Evolutionary conservation across 2,888 invertebrate species (phyloP).

Genomic region (Dermolepida albohirtum): DNA sequence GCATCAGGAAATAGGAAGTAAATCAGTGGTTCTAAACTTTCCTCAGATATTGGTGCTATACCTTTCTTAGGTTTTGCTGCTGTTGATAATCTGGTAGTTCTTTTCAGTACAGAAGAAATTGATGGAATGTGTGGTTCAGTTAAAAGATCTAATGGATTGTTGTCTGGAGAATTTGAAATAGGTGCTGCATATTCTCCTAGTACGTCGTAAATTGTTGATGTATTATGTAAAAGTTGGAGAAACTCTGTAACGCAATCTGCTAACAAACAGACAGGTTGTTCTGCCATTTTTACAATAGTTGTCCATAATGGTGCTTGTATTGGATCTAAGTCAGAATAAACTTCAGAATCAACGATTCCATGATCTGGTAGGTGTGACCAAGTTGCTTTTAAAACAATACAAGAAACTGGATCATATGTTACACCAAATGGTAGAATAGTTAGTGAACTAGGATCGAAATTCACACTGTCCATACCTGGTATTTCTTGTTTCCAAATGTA

Average conservation of each 20-base stretch:
- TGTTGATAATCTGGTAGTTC: slow-evolving; percentile 67
- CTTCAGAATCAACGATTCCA: slow-evolving; percentile 87
- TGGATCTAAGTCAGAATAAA: slow-evolving; percentile 90
- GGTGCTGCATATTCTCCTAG: slow-evolving; percentile 67
- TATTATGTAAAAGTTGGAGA: slow-evolving; percentile 73
- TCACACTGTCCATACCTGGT: slow-evolving; percentile 70
- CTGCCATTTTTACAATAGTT: slow-evolving; percentile 73
- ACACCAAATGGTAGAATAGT: slow-evolving; percentile 86
- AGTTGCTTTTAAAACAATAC: slow-evolving; percentile 81
- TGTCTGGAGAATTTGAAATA: slow-evolving; percentile 55
- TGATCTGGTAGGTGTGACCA: slow-evolving; percentile 91
- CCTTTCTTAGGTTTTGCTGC: slow-evolving; percentile 65
- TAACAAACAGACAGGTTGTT: slow-evolving; percentile 80
- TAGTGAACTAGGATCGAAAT: slow-evolving; percentile 67
- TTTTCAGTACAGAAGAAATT: slow-evolving; percentile 70
- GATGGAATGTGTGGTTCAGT: slow-evolving; percentile 82
- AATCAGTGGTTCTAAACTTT: slow-evolving; percentile 80
- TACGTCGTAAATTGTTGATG: slow-evolving; percentile 66
- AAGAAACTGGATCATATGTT: slow-evolving; percentile 82
- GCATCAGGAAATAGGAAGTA: slow-evolving; percentile 92
- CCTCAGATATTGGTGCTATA: slow-evolving; percentile 84
- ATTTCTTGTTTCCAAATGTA: slow-evolving; percentile 74
- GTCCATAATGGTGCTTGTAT: slow-evolving; percentile 84
- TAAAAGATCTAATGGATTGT: slow-evolving; percentile 75
- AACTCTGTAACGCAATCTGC: slow-evolving; percentile 81